Percentiles rank a stretch among this genome's conserved stretches.
Evolutionary conservation across 2,797 vertebrate genomes (phyloP).

Genomic region (Aldrovandia affinis): DNA sequence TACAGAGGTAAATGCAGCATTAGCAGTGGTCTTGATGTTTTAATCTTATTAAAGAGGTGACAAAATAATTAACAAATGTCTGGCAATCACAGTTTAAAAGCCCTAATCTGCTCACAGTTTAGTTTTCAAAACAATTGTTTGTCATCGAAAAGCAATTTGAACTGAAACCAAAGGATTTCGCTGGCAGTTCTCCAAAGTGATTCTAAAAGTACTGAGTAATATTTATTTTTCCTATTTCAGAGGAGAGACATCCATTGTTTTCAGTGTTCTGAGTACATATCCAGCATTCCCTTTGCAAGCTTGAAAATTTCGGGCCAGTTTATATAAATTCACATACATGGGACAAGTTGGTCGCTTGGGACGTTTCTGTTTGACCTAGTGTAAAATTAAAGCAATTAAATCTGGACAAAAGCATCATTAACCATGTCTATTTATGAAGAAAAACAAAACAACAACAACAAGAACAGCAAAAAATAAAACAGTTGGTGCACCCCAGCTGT

Average conservation of each 20-base stretch:
- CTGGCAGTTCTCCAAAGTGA: background rate
- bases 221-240: background rate
- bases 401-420: background rate
- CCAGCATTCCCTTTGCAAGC: background rate
- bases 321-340: background rate
- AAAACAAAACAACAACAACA: background rate
- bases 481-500: background rate
- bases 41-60: background rate
- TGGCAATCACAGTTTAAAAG: background rate
- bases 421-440: background rate
- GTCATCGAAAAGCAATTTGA: constrained; percentile 6
- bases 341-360: background rate
- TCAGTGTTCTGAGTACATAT: background rate
- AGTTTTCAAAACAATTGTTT: background rate
- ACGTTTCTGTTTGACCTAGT: background rate
- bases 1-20: background rate
- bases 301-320: background rate
- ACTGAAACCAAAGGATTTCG: background rate
- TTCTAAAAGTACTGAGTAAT: background rate
- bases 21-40: too few species aligned
- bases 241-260: background rate
- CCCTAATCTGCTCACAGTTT: background rate
- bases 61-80: background rate
- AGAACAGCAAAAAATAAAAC: background rate
- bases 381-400: background rate